Evolutionary conservation across 2,113 vertebrate genomes (phyloP).

Genomic region (Collichthys lucidus): DNA sequence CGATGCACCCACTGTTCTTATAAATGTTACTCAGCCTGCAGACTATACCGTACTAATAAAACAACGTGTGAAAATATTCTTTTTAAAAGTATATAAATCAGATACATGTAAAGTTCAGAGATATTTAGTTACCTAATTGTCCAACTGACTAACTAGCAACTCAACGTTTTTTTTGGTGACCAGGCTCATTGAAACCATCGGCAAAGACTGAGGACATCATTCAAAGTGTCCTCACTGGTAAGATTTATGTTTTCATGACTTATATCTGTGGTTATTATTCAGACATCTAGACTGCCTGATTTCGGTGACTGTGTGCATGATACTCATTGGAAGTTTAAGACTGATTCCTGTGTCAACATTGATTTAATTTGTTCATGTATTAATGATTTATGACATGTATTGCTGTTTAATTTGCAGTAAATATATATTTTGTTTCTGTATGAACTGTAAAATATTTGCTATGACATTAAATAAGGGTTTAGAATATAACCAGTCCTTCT

Average conservation of each 20-base stretch:
- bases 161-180: slow-evolving; percentile 13
- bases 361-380: not conserved
- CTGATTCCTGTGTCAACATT: not conserved
- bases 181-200: slow-evolving; percentile 91
- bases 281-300: not conserved
- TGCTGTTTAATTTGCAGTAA: not conserved
- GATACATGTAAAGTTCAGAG: not conserved
- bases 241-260: slow-evolving; percentile 26
- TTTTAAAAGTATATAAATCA: not conserved
- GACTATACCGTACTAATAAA: not conserved
- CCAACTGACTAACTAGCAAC: not conserved
- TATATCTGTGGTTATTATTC: not conserved
- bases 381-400: not conserved
- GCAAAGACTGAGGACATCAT: slow-evolving; percentile 95
- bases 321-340: not conserved
- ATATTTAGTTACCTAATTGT: not conserved
- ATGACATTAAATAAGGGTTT: not conserved
- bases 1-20: too few relatives aligned
- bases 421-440: too few relatives aligned
- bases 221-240: slow-evolving; percentile 95
- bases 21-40: too few relatives aligned
- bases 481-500: not conserved
- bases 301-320: not conserved
- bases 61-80: not conserved
- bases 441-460: too few relatives aligned